A percentile compares a stretch with the other conserved stretches of the same genome.
These are phyloP conservation scores for Stichopus horrens DNA, from an alignment of 53 echinoderm and acorn worm genomes.

Conservation along the genomic window DNA sequence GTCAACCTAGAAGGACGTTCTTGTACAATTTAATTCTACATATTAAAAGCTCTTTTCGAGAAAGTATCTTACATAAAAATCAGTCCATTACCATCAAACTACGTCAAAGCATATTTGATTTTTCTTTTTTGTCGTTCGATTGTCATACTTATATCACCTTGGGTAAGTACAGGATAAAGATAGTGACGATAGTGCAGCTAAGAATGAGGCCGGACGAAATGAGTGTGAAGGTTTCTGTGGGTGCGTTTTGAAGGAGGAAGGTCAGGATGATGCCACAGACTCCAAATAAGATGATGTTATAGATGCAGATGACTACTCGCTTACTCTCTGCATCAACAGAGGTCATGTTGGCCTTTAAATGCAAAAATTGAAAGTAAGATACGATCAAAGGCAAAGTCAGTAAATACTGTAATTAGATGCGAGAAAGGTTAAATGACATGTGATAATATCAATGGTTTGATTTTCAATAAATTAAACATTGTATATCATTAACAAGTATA, in stretches of 20 bases:
- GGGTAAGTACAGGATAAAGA: background rate
- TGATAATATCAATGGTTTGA: too few relatives aligned
- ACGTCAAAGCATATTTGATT: too few relatives aligned
- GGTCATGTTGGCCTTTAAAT: background rate
- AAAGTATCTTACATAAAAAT: too few relatives aligned
- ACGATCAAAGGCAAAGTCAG: background rate
- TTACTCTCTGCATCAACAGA: background rate
- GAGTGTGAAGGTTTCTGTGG: background rate
- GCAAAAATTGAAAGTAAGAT: background rate
- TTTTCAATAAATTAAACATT: background rate
- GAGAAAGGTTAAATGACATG: too few relatives aligned
- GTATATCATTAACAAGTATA: background rate
- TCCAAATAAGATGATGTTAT: slow-evolving; percentile 25
- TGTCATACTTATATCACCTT: slow-evolving; percentile 4
- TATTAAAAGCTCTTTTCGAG: too few relatives aligned
- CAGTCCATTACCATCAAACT: too few relatives aligned
- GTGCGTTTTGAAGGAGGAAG: background rate
- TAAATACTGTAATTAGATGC: too few relatives aligned
- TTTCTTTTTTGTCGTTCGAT: background rate
- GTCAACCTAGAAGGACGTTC: too few relatives aligned
- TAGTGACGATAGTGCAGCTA: slow-evolving; percentile 17
- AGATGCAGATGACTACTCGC: slow-evolving; percentile 6
- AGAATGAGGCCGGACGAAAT: background rate
- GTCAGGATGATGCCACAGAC: slow-evolving; percentile 24
- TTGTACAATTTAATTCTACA: too few relatives aligned